Evolutionary conservation across 2,888 invertebrate species (phyloP).

Genomic region (Ephialtes manifestator): DNA sequence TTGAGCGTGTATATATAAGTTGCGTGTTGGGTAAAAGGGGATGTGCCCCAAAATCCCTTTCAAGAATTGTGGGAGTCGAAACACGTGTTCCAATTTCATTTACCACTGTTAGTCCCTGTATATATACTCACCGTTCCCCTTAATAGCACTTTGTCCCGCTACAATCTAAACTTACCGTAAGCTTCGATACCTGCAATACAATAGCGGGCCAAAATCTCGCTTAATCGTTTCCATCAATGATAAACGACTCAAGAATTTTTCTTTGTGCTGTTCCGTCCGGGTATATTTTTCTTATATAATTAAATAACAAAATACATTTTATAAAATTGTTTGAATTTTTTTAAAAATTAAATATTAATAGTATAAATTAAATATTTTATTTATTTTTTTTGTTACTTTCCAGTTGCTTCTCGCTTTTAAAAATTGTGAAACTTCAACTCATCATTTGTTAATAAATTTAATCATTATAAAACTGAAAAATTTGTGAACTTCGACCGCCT

Average conservation of each 20-base stretch:
- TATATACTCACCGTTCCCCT: slow-evolving; percentile 4
- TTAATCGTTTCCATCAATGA: neutral
- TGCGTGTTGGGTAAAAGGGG: neutral
- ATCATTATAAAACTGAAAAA: too few relatives aligned
- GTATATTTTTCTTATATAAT: too few relatives aligned
- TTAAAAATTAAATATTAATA: too few relatives aligned
- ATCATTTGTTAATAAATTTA: too few relatives aligned
- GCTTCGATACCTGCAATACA: neutral
- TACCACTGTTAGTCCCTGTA: neutral
- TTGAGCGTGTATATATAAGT: neutral
- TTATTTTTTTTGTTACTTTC: too few relatives aligned
- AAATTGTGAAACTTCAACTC: too few relatives aligned
- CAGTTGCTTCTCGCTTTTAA: too few relatives aligned
- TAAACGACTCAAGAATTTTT: neutral
- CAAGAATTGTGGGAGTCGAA: slow-evolving; percentile 20
- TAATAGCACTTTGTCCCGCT: neutral
- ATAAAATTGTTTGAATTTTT: too few relatives aligned
- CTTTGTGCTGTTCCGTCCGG: too few relatives aligned
- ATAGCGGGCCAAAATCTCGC: neutral
- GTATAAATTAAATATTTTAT: too few relatives aligned
- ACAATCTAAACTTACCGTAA: slow-evolving; percentile 4
- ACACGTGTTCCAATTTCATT: slow-evolving; percentile 11
- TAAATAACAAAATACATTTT: too few relatives aligned
- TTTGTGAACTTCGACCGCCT: too few relatives aligned
- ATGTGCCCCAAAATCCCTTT: neutral